Conservation (phyloP, 53 echinoderm and acorn worm genomes). For the Temnopleurus reevesii region DNA sequence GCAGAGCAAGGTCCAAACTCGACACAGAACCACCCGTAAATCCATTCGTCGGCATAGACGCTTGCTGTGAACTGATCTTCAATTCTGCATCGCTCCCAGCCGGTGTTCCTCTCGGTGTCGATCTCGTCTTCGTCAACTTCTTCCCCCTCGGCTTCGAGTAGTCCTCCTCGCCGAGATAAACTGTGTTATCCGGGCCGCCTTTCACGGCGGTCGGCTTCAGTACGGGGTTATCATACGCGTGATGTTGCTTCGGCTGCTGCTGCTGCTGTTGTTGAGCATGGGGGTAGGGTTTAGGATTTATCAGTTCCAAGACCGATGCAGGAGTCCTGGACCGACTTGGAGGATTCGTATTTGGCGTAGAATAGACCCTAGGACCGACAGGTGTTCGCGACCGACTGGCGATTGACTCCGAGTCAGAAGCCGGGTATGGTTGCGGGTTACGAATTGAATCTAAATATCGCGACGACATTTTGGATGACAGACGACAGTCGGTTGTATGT, state of each 20-base stretch:
- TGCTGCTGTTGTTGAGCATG: no score
- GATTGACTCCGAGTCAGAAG: conserved; percentile 18
- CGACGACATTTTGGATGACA: background rate
- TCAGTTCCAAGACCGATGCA: conserved; percentile 39
- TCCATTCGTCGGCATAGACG: background rate
- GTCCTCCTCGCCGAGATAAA: background rate
- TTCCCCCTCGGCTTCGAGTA: conserved; percentile 33
- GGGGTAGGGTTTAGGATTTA: conserved; percentile 49
- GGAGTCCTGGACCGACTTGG: conserved; percentile 45
- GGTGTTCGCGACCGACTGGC: conserved; percentile 45
- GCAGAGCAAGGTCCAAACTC: background rate
- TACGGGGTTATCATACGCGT: background rate
- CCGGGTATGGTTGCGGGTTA: conserved; percentile 44
- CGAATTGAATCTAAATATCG: conserved; percentile 23
- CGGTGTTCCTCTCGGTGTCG: background rate
- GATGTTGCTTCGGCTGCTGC: background rate
- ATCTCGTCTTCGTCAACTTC: conserved; percentile 33
- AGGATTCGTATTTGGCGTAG: background rate
- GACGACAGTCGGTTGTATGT: background rate
- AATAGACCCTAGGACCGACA: background rate
- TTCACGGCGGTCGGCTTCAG: conserved; percentile 27
- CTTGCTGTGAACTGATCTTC: background rate
- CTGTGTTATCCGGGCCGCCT: background rate
- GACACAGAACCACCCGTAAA: background rate
- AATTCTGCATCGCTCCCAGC: background rate